A percentile compares a stretch with the other conserved stretches of the same genome.
phyloP scores from a whole-genome alignment of 92 coral and sea anemone species.

The Porites lobata region DNA sequence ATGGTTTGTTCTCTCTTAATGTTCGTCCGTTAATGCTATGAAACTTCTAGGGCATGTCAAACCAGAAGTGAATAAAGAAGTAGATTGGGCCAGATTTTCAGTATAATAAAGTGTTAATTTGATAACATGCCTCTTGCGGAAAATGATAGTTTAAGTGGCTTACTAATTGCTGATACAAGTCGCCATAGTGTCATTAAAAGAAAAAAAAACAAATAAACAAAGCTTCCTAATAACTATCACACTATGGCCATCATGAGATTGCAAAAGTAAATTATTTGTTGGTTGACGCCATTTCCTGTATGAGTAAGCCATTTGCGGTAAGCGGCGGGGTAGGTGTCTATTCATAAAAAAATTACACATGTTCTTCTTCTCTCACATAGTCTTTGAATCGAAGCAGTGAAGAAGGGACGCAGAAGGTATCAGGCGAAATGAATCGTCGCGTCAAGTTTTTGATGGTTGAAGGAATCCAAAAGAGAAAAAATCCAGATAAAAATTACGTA shows the following conservation, averaged over 20 bases:
- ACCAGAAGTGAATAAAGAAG: too few relatives aligned
- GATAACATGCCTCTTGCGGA: background rate
- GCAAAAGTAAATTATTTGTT: background rate
- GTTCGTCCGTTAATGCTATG: too few relatives aligned
- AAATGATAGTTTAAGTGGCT: background rate
- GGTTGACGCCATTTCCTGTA: background rate
- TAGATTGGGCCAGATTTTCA: too few relatives aligned
- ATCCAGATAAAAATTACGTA: constrained; percentile 72
- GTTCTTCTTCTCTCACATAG: background rate
- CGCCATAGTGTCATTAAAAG: background rate
- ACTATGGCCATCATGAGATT: background rate
- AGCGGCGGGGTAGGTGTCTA: too few relatives aligned
- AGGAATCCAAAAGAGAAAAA: constrained; percentile 70
- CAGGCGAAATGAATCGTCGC: constrained; percentile 68
- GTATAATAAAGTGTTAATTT: too few relatives aligned
- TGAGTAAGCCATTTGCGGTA: background rate
- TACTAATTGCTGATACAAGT: background rate
- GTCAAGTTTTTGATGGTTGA: constrained; percentile 62
- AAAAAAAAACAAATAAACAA: background rate
- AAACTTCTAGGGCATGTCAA: too few relatives aligned
- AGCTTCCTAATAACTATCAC: background rate
- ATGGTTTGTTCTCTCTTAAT: background rate
- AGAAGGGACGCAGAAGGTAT: background rate
- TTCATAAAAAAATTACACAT: background rate
- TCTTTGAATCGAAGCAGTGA: background rate